Base-by-base conservation (phyloP, 2,888 invertebrate genomes). In the Hipparchia sbordonii region DNA sequence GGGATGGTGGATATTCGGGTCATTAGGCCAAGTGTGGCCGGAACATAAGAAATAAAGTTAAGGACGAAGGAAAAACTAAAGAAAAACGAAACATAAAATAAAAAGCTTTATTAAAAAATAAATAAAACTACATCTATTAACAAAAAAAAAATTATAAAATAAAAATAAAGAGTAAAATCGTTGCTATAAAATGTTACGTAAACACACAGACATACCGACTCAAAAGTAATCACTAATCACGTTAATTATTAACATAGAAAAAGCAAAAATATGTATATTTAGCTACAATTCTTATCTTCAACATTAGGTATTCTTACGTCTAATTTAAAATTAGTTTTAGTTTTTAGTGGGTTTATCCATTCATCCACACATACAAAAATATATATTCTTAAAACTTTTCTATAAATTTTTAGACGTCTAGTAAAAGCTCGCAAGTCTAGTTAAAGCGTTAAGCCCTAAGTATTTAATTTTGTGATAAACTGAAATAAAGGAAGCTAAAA, bases 301-400 rank as follows among this genome's bases (percentile, higher is more conserved):
- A 51, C 5, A 52, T 48, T 52, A 65, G 23, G 33, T 52, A 52
- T 10, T 23, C 9, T 65, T 23, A 65, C 12, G 33, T 6, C 8
- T 65, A 51, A 12, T 12, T 60, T 60, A 65, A 60, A 52, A 59
- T 60, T 60, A 51, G 59, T 63, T 46, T 62, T 62, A 65, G 65
- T 65, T 65, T 52, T 65, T 23, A 62, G 60, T 61, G 60, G 23
- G 2, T 5, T 10, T 39, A 39, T 46, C 33, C 72, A 76, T 59
- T 75, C 79, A 72, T 72, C 70, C 79, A 46, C 46, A 12, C 81
- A 80, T 83, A 84, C 78, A 84, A 84, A 84, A 83, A 84, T 83
- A 84, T 78, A 78, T 78, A 77, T 68, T 23, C 23, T 23, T 23
- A 23, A 23, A 39, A 71, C 77, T 74, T 73, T 52, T 39, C 39